Evolutionary conservation across 2,797 vertebrate genomes (phyloP).

Genomic region (Loris lydekkerianus): DNA sequence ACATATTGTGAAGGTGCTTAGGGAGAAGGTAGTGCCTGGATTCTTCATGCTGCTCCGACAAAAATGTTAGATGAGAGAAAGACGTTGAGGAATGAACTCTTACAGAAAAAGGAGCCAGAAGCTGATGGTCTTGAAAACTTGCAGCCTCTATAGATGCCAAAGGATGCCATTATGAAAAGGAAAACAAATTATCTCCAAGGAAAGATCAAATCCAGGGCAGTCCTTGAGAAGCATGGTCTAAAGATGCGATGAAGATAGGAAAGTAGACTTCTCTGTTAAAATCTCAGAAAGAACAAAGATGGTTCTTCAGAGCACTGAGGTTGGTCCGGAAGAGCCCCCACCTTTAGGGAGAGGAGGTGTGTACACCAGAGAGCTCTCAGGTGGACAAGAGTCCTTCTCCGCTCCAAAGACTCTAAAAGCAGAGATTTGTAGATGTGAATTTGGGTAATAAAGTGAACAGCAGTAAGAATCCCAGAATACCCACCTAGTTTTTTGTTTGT

Average conservation of each 20-base stretch:
- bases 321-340: too few species aligned
- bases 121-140: background rate
- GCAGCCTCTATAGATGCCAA: background rate
- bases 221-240: background rate
- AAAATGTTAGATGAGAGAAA: background rate
- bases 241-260: background rate
- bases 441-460: background rate
- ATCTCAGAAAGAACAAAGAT: background rate
- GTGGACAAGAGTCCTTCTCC: background rate
- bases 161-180: background rate
- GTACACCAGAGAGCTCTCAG: background rate
- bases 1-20: background rate
- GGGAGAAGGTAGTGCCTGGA: background rate
- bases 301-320: background rate
- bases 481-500: too few species aligned
- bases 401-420: background rate
- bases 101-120: background rate
- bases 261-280: background rate
- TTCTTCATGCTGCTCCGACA: background rate
- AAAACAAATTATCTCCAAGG: constrained; percentile 33
- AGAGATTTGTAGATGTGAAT: background rate
- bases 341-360: background rate
- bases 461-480: background rate
- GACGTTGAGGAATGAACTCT: background rate
- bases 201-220: background rate